These are phyloP conservation scores for Musca vetustissima DNA, from an alignment of 1,140 invertebrate genomes.

Conservation along the genomic window DNA sequence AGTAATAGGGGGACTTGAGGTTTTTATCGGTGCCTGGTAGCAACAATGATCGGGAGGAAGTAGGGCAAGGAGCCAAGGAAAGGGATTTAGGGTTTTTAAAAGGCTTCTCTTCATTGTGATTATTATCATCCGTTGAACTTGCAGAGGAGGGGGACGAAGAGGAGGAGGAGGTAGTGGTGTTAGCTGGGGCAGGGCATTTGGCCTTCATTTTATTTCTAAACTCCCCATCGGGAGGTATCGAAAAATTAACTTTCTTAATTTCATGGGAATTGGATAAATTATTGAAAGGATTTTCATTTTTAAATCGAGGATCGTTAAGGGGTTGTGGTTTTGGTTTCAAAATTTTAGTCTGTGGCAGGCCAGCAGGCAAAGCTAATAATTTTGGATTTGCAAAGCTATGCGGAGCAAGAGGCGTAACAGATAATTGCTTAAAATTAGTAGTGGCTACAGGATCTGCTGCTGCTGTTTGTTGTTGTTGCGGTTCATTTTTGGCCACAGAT, in stretches of 20 bases:
- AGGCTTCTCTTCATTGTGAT: neutral
- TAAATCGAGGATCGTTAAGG: too few relatives aligned
- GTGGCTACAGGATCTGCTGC: too few relatives aligned
- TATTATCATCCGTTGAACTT: neutral
- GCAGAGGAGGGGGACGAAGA: neutral
- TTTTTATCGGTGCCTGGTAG: too few relatives aligned
- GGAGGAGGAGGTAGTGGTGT: too few relatives aligned
- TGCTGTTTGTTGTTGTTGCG: too few relatives aligned
- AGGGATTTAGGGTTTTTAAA: neutral
- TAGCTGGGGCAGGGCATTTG: too few relatives aligned
- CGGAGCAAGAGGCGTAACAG: neutral
- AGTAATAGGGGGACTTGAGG: too few relatives aligned
- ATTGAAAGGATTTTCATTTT: neutral
- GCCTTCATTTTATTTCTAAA: too few relatives aligned
- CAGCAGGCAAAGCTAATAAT: neutral
- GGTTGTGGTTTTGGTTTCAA: too few relatives aligned
- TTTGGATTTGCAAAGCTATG: neutral
- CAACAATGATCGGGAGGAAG: too few relatives aligned
- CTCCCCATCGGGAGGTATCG: too few relatives aligned
- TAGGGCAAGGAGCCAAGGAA: neutral
- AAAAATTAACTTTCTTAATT: conserved; percentile 6
- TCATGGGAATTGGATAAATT: neutral
- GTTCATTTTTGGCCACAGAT: too few relatives aligned
- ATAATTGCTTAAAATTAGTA: neutral
- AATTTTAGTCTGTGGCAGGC: neutral